Evolutionary conservation across 2,888 invertebrate species (phyloP), one percentile per base, ranked within the genome.

Genomic region (Pantelozetes paolii): DNA sequence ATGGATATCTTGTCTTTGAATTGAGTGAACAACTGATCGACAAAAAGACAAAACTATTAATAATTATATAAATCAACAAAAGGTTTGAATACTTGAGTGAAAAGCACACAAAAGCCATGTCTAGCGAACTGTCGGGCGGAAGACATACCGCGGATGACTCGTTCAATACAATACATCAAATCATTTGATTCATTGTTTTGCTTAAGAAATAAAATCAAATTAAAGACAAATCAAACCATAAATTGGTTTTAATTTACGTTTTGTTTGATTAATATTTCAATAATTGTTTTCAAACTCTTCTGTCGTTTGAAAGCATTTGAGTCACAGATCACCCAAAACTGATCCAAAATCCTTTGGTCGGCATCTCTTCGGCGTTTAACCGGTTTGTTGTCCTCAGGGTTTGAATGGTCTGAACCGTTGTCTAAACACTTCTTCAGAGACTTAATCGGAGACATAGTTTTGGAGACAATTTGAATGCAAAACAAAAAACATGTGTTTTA

Each of bases 71-170:
- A 26, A 40, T 8, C n/a, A 40, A 36, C 36, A 32, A 40, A 57
- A 26, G 54, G 32, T n/a, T n/a, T 36, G 45, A 20, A 45, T 72
- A 77, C 76, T 50, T 76, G 74, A n/a, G 77, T 78, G n/a, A 78
- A 54, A n/a, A 76, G 26, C 30, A 78, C 57, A 48, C 76, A 90
- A 82, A 88, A 89, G 30, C 90, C 90, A 74, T 86, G 85, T 78
- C 89, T 85, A 40, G 88, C 85, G 28, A 84, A 84, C 28, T 85
- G 84, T 50, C 87, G 85, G 26, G 88, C 87, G 1, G 90, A 88
- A 42, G 90, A 90, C 76, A 90, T 83, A 76, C 91, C 90, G 78
- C 89, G 85, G 2, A 91, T 84, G 70, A 91, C 82, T 78, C 91
- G 85, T 77, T 86, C 87, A 45, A 91, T 80, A 0, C 87, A 86